Evolutionary conservation across 2,113 vertebrate species (phyloP), one percentile per base, ranked within the genome.

Genomic region (Etheostoma spectabile): DNA sequence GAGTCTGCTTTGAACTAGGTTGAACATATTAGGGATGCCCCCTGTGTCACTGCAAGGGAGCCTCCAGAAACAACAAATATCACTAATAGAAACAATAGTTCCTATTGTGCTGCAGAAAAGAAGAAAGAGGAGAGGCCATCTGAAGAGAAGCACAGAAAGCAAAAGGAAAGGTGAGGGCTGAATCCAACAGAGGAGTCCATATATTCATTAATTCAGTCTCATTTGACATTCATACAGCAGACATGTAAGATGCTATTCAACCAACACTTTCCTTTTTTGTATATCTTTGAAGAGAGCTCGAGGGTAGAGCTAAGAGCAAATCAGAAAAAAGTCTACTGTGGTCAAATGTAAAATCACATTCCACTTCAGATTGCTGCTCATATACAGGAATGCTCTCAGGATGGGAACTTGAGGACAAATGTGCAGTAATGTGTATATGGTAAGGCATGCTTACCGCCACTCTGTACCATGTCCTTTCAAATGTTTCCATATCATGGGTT

Each of bases 21-120:
- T 49, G 64, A 51, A 61, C 76, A 66, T 67, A 80, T 79, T 80
- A 59, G 73, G 35, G 77, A 78, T 61, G 55, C 66, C 48, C 70
- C 77, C 80, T 33, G 84, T 79, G 85, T 88, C 82, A 68, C 87
- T 65, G 85, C 62, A 42, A 64, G 87, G 57, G 59, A 66, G 21
- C 67, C 82, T 48, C 38, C 62, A 92, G 84, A 84, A 90, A 91
- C 83, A 92, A 89, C 86, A 93, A 92, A 90, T 56, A 86, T 24
- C 30, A 10, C 42, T 3, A 68, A 75, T 21, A 80, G 63, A 66
- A 85, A 89, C 82, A 84, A 73, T 79, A 76, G 76, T 70, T 82
- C 88, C 83, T 86, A 60, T 88, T 89, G 87, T 86, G 77, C 66
- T 63, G 19, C 30, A 57, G 69, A 73, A 6, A 27, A 42, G 45